Percentiles rank a stretch among this genome's conserved stretches.
These are phyloP conservation scores for Enhydra lutris DNA, from an alignment of 2,113 vertebrate genomes.

Conservation along the genomic window DNA sequence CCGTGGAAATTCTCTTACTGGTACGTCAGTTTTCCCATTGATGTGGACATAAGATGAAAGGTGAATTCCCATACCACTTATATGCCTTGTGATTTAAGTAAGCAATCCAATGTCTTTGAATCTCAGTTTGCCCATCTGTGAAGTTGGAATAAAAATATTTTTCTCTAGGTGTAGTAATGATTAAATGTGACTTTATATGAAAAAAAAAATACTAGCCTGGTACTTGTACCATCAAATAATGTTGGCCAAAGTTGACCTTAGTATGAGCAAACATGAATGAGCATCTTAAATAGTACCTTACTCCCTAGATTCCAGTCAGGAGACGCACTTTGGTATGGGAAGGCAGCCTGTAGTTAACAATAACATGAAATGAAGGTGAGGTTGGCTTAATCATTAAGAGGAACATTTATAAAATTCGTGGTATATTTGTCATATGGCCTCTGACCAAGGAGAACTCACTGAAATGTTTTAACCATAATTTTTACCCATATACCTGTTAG, in stretches of 20 bases:
- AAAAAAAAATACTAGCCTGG: background rate
- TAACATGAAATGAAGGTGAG: background rate
- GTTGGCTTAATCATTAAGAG: background rate
- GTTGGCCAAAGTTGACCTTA: background rate
- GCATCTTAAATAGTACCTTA: background rate
- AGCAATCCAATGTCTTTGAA: background rate
- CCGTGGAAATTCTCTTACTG: background rate
- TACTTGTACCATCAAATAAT: background rate
- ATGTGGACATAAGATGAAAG: background rate
- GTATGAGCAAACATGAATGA: background rate
- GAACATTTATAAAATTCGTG: background rate
- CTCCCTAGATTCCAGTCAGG: background rate
- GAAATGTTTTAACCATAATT: slow-evolving; percentile 7
- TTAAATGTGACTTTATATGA: background rate
- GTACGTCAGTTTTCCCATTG: background rate
- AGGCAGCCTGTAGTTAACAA: background rate
- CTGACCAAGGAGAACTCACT: background rate
- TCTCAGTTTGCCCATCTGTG: background rate
- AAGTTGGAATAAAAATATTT: slow-evolving; percentile 10
- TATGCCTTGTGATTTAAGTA: background rate
- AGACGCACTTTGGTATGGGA: background rate
- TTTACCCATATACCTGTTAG: background rate
- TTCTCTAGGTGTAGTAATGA: background rate
- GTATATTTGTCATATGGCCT: background rate
- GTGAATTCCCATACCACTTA: background rate